Evolutionary conservation across 1,140 invertebrate genomes (phyloP), one percentile per base, ranked within the genome.

Genomic region (Cydia amplana): DNA sequence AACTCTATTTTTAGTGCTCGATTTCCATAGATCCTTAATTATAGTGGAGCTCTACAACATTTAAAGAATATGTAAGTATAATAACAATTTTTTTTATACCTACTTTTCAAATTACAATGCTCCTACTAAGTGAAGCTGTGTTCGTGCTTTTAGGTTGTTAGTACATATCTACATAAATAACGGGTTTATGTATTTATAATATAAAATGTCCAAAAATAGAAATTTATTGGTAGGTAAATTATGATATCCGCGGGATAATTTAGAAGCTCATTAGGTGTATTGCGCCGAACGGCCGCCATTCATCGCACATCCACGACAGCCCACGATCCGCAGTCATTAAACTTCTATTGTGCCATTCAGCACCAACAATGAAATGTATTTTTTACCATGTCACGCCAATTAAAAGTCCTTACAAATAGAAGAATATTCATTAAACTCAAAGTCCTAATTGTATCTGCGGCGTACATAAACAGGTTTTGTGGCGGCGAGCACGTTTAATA

Each of bases 191-290:
- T 40, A 40, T 10, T 40, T 40, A 40, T 40, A 40, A 40, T 1
- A 9, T 40, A 40, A 40, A 77, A 51, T 25, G 43, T 70, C 28
- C n/a, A 43, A 6, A 6, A 40, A 28, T 25, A 78, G 70, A 10
- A 78, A 75, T 46, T 74, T n/a, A n/a, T n/a, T 14, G 75, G 76
- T 73, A 80, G 77, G 80, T 78, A 74, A 55, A 80, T 78, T 80
- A 73, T 75, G 75, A 77, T 79, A 63, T 75, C 73, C 76, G 74
- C 73, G 86, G 82, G 87, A 87, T 87, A 87, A 84, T 82, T 83
- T 80, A 84, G 82, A 80, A 83, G 84, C 80, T 86, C 85, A 84
- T 90, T 87, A 67, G 64, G 25, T 67, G 64, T 67, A 86, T 85
- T 82, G 77, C 74, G 67, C 79, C 81, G 80, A 86, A 85, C 80